Base-by-base conservation (phyloP, 2,113 vertebrate genomes). In the Hemichromis elongatus region DNA sequence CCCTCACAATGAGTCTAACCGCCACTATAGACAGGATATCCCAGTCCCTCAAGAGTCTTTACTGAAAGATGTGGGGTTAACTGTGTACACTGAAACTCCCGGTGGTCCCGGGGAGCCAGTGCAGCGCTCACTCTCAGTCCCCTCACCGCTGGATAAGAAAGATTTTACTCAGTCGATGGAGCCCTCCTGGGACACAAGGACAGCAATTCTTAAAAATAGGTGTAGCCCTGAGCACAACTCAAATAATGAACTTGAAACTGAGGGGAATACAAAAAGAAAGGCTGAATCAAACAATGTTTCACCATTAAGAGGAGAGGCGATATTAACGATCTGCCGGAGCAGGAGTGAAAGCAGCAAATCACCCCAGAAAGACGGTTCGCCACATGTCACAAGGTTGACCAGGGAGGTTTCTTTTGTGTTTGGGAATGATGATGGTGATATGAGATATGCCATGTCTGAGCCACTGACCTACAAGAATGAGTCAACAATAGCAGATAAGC, bases 21-120 rank as follows among this genome's bases (percentile, higher is more conserved):
- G 3, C 19, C 53, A 87, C 18, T 94, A 94, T 40, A 94, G 90
- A 79, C 92, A 95, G 79, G 96, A 96, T 84, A 96, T 96, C 79
- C 93, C 95, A 24, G 96, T 96, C 28, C 93, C 95, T 81, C 94
- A 95, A 73, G 96, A 97, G 90, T 96, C 95, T 7, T 86, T 96
- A 21, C 53, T 96, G 55, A 94, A 82, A 45, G 95, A 96, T 78
- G 96, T 96, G 9, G 96, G 96, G 19, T 89, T 96, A 77, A 96
- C 95, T 5, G 96, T 96, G 33, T 96, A 96, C 89, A 96, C 95
- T 28, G 95, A 96, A 88, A 94, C 90, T 19, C 93, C 92, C 9
- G 89, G 93, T 80, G 90, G 91, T 70, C 91, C 92, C 1, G 92
- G 93, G 42, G 88, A 94, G 63, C 86, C 92, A 16, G 82, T 87